A percentile compares a stretch with the other conserved stretches of the same genome.
Conservation (phyloP, 2,888 invertebrate genomes). For the Lapara coniferarum region DNA sequence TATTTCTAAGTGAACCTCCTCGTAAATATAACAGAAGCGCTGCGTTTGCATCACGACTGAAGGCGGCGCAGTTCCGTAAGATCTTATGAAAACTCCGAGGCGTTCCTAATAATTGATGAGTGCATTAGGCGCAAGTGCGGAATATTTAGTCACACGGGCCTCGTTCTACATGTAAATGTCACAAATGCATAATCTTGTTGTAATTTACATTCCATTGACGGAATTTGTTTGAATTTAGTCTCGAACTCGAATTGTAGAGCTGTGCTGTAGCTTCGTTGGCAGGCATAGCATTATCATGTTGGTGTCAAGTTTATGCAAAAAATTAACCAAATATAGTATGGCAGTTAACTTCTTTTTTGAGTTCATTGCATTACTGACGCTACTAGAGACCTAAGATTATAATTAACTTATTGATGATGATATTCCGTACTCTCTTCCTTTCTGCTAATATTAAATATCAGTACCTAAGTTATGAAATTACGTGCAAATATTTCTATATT, state of each 20-base stretch:
- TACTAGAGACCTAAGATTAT: no score
- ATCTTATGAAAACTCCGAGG: conserved; percentile 47
- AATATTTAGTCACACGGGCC: conserved; percentile 71
- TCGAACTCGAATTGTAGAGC: background rate
- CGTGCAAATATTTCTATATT: no score
- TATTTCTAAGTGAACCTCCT: no score
- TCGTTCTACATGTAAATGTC: conserved; percentile 40
- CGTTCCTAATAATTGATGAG: conserved; percentile 75
- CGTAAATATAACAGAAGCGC: no score
- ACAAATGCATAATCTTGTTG: conserved; percentile 51
- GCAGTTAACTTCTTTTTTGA: no score
- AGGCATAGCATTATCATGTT: background rate
- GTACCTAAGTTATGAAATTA: no score
- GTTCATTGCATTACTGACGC: no score
- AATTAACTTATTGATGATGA: no score
- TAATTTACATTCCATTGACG: conserved; percentile 36
- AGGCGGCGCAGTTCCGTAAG: background rate
- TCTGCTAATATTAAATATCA: no score
- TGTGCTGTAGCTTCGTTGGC: background rate
- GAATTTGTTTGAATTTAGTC: background rate
- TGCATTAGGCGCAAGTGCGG: conserved; percentile 78
- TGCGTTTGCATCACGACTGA: background rate
- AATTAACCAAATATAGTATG: no score
- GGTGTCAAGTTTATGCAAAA: no score
- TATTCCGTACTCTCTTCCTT: no score